Evolutionary conservation across 2,888 invertebrate genomes (phyloP).

Genomic region (Cephus pulcher): DNA sequence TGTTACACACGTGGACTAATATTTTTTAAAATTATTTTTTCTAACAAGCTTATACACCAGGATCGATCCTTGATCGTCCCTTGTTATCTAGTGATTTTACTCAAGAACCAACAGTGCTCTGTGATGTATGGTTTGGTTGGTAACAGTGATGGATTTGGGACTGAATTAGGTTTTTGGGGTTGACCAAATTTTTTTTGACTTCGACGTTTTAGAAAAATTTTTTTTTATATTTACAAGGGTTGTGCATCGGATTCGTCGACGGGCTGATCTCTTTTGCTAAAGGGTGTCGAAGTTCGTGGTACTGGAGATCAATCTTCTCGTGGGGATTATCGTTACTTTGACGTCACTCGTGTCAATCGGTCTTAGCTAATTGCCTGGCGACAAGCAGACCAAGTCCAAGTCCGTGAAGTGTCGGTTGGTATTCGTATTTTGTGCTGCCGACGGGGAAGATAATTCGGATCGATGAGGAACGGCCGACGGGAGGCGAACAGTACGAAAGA

Average conservation of each 20-base stretch:
- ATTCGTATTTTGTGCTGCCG: not conserved
- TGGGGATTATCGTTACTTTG: not conserved
- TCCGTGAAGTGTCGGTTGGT: not conserved
- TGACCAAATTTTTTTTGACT: not conserved
- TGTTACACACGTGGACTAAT: not conserved
- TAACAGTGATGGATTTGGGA: not conserved
- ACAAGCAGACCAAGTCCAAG: not conserved
- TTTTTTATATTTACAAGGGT: constrained; percentile 13
- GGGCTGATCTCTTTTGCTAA: not conserved
- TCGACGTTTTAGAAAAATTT: not conserved
- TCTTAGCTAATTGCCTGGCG: not conserved
- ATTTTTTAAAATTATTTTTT: not conserved
- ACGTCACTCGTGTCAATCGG: not conserved
- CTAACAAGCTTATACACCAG: not conserved
- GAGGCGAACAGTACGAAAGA: not conserved
- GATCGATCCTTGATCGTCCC: not conserved
- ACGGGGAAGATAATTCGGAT: not conserved
- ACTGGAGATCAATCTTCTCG: not conserved
- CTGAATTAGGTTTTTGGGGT: not conserved
- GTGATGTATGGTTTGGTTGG: not conserved
- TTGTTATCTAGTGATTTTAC: not conserved
- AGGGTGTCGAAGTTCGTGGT: not conserved
- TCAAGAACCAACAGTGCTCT: not conserved
- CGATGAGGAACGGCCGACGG: not conserved
- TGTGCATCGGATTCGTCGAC: not conserved